Conservation (phyloP, 2,888 invertebrate species). For the Synanthedon formicaeformis region DNA sequence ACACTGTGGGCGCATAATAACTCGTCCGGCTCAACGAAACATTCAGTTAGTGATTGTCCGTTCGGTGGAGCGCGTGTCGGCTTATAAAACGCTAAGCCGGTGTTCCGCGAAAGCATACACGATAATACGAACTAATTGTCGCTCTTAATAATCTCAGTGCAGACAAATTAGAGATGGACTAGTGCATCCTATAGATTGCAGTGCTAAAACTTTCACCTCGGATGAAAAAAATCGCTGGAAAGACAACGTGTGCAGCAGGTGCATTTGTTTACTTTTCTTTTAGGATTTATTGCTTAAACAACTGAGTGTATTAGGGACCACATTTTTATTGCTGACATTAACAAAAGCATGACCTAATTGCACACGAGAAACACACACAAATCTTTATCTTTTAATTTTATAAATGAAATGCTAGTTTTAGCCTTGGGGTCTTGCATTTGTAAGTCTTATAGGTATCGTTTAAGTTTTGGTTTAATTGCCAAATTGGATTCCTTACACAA, state of each 20-base stretch:
- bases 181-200: slow-evolving; percentile 31
- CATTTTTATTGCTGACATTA: too few relatives aligned
- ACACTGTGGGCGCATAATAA: slow-evolving; percentile 66
- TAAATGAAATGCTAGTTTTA: too few relatives aligned
- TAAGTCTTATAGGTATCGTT: too few relatives aligned
- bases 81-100: slow-evolving; percentile 24
- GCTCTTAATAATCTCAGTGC: slow-evolving; percentile 15
- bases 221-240: slow-evolving; percentile 15
- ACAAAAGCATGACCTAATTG: too few relatives aligned
- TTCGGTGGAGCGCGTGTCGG: slow-evolving; percentile 52
- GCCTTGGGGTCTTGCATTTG: too few relatives aligned
- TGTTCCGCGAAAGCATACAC: slow-evolving; percentile 50
- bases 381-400: too few relatives aligned
- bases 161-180: slow-evolving; percentile 23
- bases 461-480: too few relatives aligned
- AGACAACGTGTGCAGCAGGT: slow-evolving; percentile 46
- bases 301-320: too few relatives aligned
- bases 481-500: too few relatives aligned
- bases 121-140: slow-evolving; percentile 15
- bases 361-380: too few relatives aligned
- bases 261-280: slow-evolving; percentile 44
- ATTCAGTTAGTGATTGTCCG: slow-evolving; percentile 62
- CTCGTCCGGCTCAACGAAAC: slow-evolving; percentile 47
- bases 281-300: background rate
- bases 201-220: slow-evolving; percentile 34